Evolutionary conservation across 1,140 invertebrate species (phyloP), one percentile per base, ranked within the genome.

Genomic region (Zaprionus camerounensis): DNA sequence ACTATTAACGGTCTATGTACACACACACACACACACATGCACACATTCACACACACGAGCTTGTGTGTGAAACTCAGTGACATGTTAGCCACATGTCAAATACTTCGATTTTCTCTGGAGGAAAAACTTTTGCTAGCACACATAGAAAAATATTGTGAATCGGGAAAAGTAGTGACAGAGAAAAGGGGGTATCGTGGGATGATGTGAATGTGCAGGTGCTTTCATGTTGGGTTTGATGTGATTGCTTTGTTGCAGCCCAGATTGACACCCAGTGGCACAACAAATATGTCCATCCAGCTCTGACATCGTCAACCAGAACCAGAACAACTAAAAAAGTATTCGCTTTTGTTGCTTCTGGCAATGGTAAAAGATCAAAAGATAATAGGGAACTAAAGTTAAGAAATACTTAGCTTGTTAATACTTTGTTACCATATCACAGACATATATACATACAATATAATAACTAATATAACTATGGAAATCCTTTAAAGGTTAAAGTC

Each of bases 51-150:
- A 79, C 26, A 26, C 38, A 31, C 26, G 24, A 5, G 17, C 46
- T 17, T 46, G 7, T 24, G 46, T 44, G 68, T 49, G 28, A 51
- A 80, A 63, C 64, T 71, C 63, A 24, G 34, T 57, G 77, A 77
- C 83, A 88, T 78, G 77, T 69, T 76, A 58, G 80, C 67, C 74
- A 59, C 72, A 87, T 87, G 83, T 87, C 83, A 88, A 88, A 78
- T 71, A 62, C 70, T 87, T 88, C 81, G 83, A 88, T 87, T 86
- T 69, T 69, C 49, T 63, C 51, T 31, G 53, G 15, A n/a, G 63
- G 38, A 26, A 70, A 63, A 56, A 62, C 63, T n/a, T 51, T 28
- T 34, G 38, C 5, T 44, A 49, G 46, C 49, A 11, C 53, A 46
- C 53, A 53, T 73, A 59, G 58, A 64, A 80, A 80, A 80, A 55